Conservation (phyloP, 2,888 invertebrate species). For the Cenopis cana region DNA sequence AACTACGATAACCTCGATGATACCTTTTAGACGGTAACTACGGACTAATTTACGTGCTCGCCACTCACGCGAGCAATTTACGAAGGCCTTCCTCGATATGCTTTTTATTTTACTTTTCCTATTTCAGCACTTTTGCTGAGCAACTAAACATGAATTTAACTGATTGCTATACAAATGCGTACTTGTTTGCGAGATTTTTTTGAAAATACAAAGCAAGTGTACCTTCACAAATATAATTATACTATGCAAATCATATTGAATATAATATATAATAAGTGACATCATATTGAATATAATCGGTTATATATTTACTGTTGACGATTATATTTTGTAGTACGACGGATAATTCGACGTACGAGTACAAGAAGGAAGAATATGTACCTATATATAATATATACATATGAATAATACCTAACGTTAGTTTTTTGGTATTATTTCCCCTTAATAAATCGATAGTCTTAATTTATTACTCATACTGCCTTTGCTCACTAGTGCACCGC, state of each 20-base stretch:
- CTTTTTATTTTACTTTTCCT: conserved; percentile 50
- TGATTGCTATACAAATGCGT: neutral
- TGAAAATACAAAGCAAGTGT: neutral
- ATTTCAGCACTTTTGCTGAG: conserved; percentile 48
- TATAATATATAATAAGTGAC: no score
- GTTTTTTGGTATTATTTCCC: no score
- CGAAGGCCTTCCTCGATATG: conserved; percentile 57
- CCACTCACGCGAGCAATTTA: conserved; percentile 62
- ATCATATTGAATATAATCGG: no score
- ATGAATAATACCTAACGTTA: no score
- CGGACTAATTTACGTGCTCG: conserved; percentile 60
- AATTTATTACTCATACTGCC: neutral
- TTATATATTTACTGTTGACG: no score
- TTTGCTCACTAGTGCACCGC: neutral
- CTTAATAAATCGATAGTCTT: no score
- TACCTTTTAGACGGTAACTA: conserved; percentile 30
- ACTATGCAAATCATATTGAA: no score
- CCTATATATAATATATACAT: no score
- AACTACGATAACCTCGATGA: conserved; percentile 6
- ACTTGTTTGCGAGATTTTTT: neutral
- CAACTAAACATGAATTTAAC: neutral
- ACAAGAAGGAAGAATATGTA: no score
- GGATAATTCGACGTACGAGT: no score
- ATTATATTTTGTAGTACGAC: no score
- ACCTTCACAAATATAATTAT: neutral